Conservation (phyloP, 2,888 invertebrate genomes). For the Pammene aurita region DNA sequence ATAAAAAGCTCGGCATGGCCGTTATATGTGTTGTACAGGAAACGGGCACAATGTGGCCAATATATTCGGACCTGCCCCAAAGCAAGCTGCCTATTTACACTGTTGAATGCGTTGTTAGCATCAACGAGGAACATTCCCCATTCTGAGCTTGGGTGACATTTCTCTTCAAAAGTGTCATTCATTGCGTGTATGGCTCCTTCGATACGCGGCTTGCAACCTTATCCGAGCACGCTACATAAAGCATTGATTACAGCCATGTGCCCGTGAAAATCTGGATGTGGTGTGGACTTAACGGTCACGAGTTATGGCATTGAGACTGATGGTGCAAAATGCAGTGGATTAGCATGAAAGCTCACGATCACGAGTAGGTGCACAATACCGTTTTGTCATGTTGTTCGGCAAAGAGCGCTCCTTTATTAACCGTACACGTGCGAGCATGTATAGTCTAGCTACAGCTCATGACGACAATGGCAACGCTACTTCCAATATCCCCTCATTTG, state of each 20-base stretch:
- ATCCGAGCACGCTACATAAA: slow-evolving; percentile 15
- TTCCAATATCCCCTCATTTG: slow-evolving; percentile 75
- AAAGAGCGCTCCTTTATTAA: slow-evolving; percentile 6
- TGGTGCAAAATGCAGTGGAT: slow-evolving; percentile 44
- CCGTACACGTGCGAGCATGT: slow-evolving; percentile 8
- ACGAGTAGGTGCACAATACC: slow-evolving; percentile 56
- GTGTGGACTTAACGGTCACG: neutral
- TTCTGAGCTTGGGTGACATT: too few relatives aligned
- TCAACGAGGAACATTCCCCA: too few relatives aligned
- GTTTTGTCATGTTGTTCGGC: slow-evolving; percentile 56
- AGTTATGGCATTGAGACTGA: slow-evolving; percentile 25
- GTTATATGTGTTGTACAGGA: too few relatives aligned
- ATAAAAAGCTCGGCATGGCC: too few relatives aligned
- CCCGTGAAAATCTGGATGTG: slow-evolving; percentile 5
- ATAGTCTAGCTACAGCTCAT: slow-evolving; percentile 45
- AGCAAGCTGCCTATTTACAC: too few relatives aligned
- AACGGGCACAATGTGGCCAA: too few relatives aligned
- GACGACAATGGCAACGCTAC: slow-evolving; percentile 68
- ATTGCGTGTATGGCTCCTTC: too few relatives aligned
- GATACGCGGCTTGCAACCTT: slow-evolving; percentile 26
- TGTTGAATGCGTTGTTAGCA: too few relatives aligned
- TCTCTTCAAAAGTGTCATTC: too few relatives aligned
- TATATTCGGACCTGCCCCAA: too few relatives aligned
- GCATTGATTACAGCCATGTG: slow-evolving; percentile 1
- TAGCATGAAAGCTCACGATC: slow-evolving; percentile 54